These are phyloP conservation scores for Rhinophrynus dorsalis DNA, from an alignment of 2,797 vertebrate species.

Conservation along the genomic window DNA sequence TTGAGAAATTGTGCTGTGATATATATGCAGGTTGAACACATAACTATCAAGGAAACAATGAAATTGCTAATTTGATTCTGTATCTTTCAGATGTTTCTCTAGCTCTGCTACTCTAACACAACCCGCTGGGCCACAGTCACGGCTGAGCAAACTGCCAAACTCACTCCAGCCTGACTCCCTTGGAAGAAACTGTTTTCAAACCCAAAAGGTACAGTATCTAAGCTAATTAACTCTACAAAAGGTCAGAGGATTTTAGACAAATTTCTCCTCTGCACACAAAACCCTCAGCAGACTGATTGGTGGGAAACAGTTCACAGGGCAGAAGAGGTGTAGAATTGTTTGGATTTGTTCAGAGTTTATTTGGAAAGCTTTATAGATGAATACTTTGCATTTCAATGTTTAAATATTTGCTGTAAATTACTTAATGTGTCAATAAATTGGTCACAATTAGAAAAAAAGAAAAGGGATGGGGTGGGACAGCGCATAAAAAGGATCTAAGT, in stretches of 20 bases:
- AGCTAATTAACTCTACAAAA: slow-evolving; percentile 44
- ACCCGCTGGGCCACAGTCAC: slow-evolving; percentile 27
- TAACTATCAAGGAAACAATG: slow-evolving; percentile 19
- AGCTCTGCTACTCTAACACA: slow-evolving; percentile 19
- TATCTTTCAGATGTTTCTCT: slow-evolving; percentile 17
- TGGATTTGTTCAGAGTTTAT: background rate
- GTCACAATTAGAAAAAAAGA: slow-evolving; percentile 18
- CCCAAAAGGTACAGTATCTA: slow-evolving; percentile 19
- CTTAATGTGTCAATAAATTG: slow-evolving; percentile 25
- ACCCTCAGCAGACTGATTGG: background rate
- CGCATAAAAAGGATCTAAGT: too few relatives aligned
- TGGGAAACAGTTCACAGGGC: background rate
- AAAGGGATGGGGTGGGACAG: too few relatives aligned
- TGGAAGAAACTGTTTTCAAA: slow-evolving; percentile 18
- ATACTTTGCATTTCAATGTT: background rate
- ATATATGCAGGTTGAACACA: background rate
- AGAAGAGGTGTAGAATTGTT: background rate
- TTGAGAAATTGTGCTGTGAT: too few relatives aligned
- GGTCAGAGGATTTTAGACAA: slow-evolving; percentile 34
- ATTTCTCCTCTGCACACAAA: slow-evolving; percentile 24
- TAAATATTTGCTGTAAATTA: slow-evolving; percentile 14
- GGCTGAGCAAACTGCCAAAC: slow-evolving; percentile 36
- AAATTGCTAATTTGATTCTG: slow-evolving; percentile 35
- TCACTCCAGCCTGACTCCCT: slow-evolving; percentile 7
- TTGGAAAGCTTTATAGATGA: background rate